Conservation (phyloP, 2,113 vertebrate genomes). For the Asarcornis scutulata region DNA sequence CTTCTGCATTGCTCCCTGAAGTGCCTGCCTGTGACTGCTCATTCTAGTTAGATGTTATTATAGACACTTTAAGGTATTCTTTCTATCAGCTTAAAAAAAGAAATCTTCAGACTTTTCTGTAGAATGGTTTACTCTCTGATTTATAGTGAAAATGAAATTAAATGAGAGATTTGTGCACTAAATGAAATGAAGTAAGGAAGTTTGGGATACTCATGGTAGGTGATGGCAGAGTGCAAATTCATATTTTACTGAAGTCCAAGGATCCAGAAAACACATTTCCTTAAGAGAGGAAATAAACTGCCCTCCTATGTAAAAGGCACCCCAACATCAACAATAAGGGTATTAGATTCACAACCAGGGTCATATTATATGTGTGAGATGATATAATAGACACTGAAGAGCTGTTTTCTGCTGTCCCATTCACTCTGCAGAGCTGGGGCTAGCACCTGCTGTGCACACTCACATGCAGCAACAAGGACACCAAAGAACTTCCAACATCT, state of each 20-base stretch:
- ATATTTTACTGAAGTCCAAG: neutral
- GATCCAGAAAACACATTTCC: neutral
- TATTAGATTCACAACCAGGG: neutral
- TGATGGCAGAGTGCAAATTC: neutral
- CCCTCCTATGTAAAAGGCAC: neutral
- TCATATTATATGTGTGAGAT: neutral
- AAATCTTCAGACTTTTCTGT: neutral
- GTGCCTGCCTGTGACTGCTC: rapidly evolving
- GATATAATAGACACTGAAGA: neutral
- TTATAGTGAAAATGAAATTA: neutral
- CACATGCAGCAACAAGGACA: neutral
- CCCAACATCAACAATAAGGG: neutral
- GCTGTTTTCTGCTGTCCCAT: neutral
- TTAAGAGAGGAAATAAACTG: neutral
- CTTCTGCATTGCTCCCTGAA: neutral
- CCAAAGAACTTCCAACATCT: neutral
- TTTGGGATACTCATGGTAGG: rapidly evolving
- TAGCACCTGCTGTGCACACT: neutral
- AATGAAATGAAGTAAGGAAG: neutral
- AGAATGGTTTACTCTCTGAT: neutral
- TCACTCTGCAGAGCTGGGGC: neutral
- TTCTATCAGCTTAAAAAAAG: neutral
- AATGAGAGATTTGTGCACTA: neutral
- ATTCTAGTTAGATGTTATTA: neutral
- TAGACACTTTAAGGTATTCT: neutral